phyloP scores from a whole-genome alignment of 2,113 vertebrate genomes.

The Lasiurus cinereus region DNA sequence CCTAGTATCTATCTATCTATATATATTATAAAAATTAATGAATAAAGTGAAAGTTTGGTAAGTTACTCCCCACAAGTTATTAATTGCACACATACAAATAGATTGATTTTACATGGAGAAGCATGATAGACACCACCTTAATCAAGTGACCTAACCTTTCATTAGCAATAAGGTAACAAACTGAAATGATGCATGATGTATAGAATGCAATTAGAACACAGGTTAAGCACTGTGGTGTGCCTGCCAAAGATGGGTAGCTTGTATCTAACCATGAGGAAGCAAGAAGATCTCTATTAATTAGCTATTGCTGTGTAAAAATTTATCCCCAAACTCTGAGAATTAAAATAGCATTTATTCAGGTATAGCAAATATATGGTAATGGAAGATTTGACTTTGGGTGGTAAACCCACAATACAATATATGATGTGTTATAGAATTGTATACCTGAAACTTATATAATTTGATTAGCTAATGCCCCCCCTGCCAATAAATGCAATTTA shows the following conservation, averaged over 20 bases:
- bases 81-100: not conserved
- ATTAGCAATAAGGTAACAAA: not conserved
- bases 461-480: not conserved
- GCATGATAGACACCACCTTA: not conserved
- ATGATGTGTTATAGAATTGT: not conserved
- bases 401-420: not conserved
- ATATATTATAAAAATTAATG: not conserved
- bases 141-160: not conserved
- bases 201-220: not conserved
- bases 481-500: not conserved
- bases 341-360: not conserved
- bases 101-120: not conserved
- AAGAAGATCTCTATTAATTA: not conserved
- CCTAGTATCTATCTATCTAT: not conserved
- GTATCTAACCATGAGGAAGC: not conserved
- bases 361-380: not conserved
- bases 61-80: not conserved
- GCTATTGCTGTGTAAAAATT: not conserved
- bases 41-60: not conserved
- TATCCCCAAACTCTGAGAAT: not conserved
- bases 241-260: not conserved
- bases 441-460: not conserved
- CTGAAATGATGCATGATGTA: not conserved
- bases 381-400: not conserved
- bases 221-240: not conserved